These are phyloP conservation scores for Enteromius argenteus DNA, from an alignment of 2,797 vertebrate genomes.

Conservation along the genomic window DNA sequence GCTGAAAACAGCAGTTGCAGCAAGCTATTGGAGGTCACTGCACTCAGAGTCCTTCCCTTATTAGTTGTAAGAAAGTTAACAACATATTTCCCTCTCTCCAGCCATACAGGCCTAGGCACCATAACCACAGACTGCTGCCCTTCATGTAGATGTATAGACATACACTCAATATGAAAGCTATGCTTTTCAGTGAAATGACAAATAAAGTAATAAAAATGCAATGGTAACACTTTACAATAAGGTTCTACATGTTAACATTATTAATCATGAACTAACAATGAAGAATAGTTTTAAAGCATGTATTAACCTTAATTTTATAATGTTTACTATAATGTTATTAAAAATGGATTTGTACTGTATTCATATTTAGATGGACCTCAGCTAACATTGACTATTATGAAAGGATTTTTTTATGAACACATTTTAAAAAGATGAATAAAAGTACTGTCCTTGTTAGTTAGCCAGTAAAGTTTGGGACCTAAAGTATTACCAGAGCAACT, in stretches of 20 bases:
- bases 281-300: too few relatives aligned
- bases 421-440: background rate
- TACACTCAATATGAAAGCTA: background rate
- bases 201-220: background rate
- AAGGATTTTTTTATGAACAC: background rate
- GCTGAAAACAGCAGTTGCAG: conserved; percentile 21
- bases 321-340: background rate
- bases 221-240: background rate
- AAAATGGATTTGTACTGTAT: background rate
- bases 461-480: background rate
- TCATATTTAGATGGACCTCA: background rate
- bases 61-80: background rate
- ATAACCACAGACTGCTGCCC: background rate
- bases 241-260: background rate
- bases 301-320: background rate
- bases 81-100: background rate
- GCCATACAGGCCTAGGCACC: background rate
- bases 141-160: background rate
- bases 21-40: background rate
- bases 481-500: background rate
- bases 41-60: background rate
- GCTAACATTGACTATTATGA: too few relatives aligned
- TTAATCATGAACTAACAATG: too few relatives aligned
- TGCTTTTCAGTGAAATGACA: background rate
- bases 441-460: background rate